Base-by-base conservation (phyloP, 2,888 invertebrate species). In the Venusia cambrica region DNA sequence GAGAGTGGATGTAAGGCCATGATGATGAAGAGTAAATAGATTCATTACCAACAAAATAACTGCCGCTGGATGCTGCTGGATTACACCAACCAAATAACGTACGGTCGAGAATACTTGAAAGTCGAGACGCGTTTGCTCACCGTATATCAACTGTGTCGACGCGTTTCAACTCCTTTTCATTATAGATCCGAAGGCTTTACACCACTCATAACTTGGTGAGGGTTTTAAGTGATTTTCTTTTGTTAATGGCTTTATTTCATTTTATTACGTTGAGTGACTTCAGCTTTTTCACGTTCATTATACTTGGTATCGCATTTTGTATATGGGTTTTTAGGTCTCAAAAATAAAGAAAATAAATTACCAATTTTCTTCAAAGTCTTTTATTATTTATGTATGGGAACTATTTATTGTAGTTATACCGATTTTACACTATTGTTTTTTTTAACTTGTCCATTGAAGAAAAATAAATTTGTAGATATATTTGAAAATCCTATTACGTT, bases 131-230 rank as follows among this genome's bases (percentile, higher is more conserved):
- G 84, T 81, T 71, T 73, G 79, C 79, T 64, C 77, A 64, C 71
- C 71, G 77, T 84, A 81, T 79, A 81, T 84, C 83, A 83, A 73
- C 68, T 68, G 74, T 81, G 80, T 83, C 80, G 77, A 71, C 80
- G 62, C 67, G 69, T 68, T 70, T 51, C 63, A 60, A 63, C 63
- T 65, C 62, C 60, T 65, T 47, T 50, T 51, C 48, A 48, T 51
- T 48, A 51, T 38, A 24, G 35, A 17, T 20, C 22, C 18, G 15
- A 16, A 31, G 27, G 27, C 35, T 45, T 45, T 48, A 51, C 44
- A 39, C 38, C 47, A 42, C 45, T 48, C 43, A 48, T 44, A 48
- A 46, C 51, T 35, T 9, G 38, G 27, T 21, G 29, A 22, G 24
- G 38, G 43, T 48, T 43, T 45, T 36, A 45, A 45, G 41, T 37